Evolutionary conservation across 2,797 vertebrate species (phyloP).

Genomic region (Pipistrellus pipistrellus): DNA sequence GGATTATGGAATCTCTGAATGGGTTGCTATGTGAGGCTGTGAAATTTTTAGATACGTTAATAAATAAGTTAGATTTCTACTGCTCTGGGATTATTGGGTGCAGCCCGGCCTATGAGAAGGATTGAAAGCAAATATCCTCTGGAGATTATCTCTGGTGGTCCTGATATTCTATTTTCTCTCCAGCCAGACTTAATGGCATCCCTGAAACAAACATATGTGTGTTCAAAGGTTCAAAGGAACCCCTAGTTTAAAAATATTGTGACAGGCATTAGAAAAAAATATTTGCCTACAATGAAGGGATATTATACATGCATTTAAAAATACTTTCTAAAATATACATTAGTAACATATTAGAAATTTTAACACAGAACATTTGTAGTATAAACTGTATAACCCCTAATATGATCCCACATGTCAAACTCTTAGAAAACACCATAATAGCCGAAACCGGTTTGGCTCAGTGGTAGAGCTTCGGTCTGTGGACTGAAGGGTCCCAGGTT

Average conservation of each 20-base stretch:
- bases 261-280: neutral
- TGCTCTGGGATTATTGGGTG: neutral
- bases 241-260: conserved; percentile 7
- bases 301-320: neutral
- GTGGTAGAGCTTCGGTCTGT: too few species aligned
- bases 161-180: neutral
- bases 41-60: conserved; percentile 14
- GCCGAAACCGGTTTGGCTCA: too few species aligned
- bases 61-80: conserved; percentile 29
- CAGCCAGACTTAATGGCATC: neutral
- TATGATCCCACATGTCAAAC: neutral
- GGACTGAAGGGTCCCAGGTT: too few species aligned
- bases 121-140: conserved; percentile 36
- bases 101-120: neutral
- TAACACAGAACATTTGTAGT: neutral
- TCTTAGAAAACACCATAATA: conserved; percentile 32
- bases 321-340: conserved; percentile 44
- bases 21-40: neutral
- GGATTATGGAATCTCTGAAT: conserved; percentile 3
- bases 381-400: conserved; percentile 4
- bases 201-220: neutral
- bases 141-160: neutral
- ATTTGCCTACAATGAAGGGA: neutral
- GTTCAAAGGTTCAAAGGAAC: conserved; percentile 55
- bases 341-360: conserved; percentile 9